Evolutionary conservation across 2,113 vertebrate genomes (phyloP), one percentile per base, ranked within the genome.

Genomic region (Casuarius casuarius): DNA sequence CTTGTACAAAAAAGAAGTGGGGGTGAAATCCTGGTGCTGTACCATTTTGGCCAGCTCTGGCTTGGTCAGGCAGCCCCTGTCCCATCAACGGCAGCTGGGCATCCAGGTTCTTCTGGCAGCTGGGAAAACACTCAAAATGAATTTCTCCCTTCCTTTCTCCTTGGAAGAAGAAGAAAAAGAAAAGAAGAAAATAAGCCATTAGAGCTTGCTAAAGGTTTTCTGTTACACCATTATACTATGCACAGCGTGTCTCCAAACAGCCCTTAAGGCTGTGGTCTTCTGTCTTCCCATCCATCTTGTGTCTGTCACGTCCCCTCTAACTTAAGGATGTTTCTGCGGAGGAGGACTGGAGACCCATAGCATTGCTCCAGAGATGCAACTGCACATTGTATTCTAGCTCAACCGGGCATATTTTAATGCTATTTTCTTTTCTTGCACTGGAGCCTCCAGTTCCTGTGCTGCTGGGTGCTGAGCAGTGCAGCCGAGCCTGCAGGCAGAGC

Each of bases 141-240:
- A 90, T 74, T 83, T 93, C 44, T 93, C 48, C 59, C 28, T 93
- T 90, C 23, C 48, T 6, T 87, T 15, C 42, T 81, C 14, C 70
- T 54, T 48, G 18, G 10, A 31, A 51, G 3, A 2, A 0, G 0
- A 3, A 35, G 13, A 52, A 52, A 56, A 28, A 16, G 4, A 52
- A 40, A 9, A 3, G 6, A 74, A 42, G 38, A 76, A 89, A 72
- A 84, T 31, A 78, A 87, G 67, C 3, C 3, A 70, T 59, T 67
- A 58, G 82, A 87, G 46, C 59, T 77, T 46, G 58, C 40, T 33
- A 28, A 46, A 74, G 61, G 92, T 66, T 94, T 90, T 94, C 52
- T 90, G 58, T 91, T 76, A 83, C 78, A 51, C 77, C 74, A 48
- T 90, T 67, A 92, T 65, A n/a, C 63, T 1, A 0, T 17, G 81